Base-by-base conservation (phyloP, 23 tunicate genomes). In the Phallusia fumigata region DNA sequence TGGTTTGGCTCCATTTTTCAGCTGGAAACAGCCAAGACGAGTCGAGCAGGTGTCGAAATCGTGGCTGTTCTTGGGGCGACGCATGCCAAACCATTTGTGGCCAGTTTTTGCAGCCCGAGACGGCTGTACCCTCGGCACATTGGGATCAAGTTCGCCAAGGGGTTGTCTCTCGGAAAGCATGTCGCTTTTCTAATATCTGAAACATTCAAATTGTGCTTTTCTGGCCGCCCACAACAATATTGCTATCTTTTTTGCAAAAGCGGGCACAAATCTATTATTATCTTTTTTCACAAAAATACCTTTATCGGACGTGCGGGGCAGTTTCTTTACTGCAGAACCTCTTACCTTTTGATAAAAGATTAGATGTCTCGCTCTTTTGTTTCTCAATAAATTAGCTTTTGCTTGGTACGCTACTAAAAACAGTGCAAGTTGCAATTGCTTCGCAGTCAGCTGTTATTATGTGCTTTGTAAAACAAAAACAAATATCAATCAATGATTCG, bases 61-160 rank as follows among this genome's bases (percentile, higher is more conserved):
- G 18, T 31, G 73, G 52, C 16, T 79, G 40, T 52, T 52, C 36
- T 52, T 79, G 73, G 36, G 8, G 73, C 40, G 82, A 11, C 91
- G 85, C 19, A 74, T 58, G 31, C 88, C 32, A 6, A 92, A 51
- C 97, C 97, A 92, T 69, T 87, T 87, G 40, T 92, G 97, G 24
- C 88, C 86, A 18, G 91, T 92, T 84, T 92, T 92, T 0, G 97
- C 97, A n/a, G 97, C 97, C 64, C 97, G 53, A 28, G 88, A 47
- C 21, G 97, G 97, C 52, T 92, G 97, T 28, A 92, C 87, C 21
- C 97, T 82, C 47, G 84, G 79, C 65, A 33, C 64, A 65, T 92
- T 92, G 32, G 65, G 77, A 35, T 92, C 97, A 65, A 92, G 64
- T 18, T 34, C 33, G 6, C 85, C 85, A 31, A 92, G 85, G 22